phyloP scores from a whole-genome alignment of 35 echinoderm and acorn worm genomes.

The Antedon bifida region DNA sequence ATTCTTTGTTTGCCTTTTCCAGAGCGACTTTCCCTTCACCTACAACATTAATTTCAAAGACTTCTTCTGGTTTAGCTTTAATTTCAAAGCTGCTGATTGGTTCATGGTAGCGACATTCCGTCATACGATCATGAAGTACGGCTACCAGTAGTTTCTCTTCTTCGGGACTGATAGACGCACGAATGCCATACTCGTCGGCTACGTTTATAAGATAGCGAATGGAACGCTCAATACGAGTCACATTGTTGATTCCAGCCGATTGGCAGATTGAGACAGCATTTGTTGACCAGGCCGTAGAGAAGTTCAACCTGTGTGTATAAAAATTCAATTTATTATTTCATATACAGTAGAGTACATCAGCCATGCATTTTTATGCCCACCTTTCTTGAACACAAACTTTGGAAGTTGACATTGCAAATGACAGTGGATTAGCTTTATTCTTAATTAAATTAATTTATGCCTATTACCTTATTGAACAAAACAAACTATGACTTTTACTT shows the following conservation, averaged over 20 bases:
- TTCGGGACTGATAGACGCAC: conserved; percentile 9
- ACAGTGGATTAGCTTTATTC: too few species aligned
- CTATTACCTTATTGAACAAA: too few species aligned
- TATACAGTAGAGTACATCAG: not conserved
- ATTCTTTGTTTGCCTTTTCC: conserved; percentile 82
- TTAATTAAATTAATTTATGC: too few species aligned
- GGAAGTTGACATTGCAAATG: too few species aligned
- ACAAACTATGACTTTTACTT: too few species aligned
- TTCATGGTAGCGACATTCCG: conserved; percentile 72
- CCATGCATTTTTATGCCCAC: too few species aligned
- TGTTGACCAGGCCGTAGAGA: conserved; percentile 97
- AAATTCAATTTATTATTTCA: not conserved
- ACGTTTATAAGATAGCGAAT: conserved; percentile 45
- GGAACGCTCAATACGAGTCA: conserved; percentile 69
- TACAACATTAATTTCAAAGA: conserved; percentile 84
- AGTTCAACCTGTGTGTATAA: conserved; percentile 68
- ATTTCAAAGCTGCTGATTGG: conserved; percentile 77
- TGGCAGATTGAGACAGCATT: conserved; percentile 97
- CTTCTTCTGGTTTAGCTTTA: conserved; percentile 48
- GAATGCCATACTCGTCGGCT: conserved; percentile 2
- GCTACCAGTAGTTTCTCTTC: conserved; percentile 33
- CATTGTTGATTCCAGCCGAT: conserved; percentile 56
- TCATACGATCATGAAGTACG: conserved; percentile 80
- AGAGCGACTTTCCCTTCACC: conserved; percentile 53
- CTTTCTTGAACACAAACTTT: too few species aligned